Percentiles rank a stretch among this genome's conserved stretches.
These are phyloP conservation scores for Nothocercus julius DNA, from an alignment of 2,113 vertebrate species.

Conservation along the genomic window DNA sequence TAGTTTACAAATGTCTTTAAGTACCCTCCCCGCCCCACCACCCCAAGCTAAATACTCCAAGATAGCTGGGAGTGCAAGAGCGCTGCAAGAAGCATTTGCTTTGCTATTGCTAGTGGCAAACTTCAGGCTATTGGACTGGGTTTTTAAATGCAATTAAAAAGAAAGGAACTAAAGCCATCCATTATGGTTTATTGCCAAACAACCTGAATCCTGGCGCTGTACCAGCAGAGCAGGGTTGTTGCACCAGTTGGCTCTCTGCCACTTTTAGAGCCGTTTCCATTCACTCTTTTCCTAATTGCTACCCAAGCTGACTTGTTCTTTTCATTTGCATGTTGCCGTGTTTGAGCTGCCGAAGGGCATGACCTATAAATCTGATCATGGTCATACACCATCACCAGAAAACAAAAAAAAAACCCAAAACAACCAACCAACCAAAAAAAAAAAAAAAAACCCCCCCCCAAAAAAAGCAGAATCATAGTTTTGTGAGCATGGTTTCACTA, in stretches of 20 bases:
- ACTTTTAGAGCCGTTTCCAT: not conserved
- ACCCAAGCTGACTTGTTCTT: not conserved
- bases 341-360: not conserved
- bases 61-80: not conserved
- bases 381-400: not conserved
- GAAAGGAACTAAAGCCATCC: not conserved
- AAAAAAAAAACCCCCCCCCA: not conserved
- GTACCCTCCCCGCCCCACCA: not conserved
- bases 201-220: not conserved
- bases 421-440: not conserved
- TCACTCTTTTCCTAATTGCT: not conserved
- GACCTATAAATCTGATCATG: not conserved
- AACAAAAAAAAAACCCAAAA: not conserved
- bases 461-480: not conserved
- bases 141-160: not conserved
- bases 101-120: not conserved
- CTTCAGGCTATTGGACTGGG: not conserved
- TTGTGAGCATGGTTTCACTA: not conserved
- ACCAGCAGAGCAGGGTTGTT: not conserved
- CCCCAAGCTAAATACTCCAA: not conserved
- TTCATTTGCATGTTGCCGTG: not conserved
- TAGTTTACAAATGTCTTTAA: not conserved
- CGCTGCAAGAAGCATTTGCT: not conserved
- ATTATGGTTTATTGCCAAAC: not conserved
- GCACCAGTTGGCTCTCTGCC: slow-evolving; percentile 16